Base-by-base conservation (phyloP, 2,113 vertebrate genomes). In the Pangasianodon hypophthalmus region DNA sequence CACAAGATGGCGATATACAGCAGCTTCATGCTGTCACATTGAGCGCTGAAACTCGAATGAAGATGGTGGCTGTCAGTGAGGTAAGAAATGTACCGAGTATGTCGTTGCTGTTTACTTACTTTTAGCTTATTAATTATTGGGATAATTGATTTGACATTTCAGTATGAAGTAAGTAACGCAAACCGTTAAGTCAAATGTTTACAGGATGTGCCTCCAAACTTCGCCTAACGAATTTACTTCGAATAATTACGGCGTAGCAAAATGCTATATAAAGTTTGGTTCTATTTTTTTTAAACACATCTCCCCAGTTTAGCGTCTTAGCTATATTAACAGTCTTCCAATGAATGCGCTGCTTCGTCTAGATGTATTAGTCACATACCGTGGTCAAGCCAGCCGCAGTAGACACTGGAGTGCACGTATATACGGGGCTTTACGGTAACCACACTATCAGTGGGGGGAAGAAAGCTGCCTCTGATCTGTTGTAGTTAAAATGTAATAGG, bases 1-100 rank as follows among this genome's bases (percentile, higher is more conserved):
- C 91, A 60, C 56, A 46, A 89, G 88, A 52, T 79, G 90, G 91
- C 88, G 88, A 67, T 88, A 37, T 79, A 56, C 6, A 46, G 56
- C 73, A 46, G 56, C 13, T 4, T 6, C 37, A 26, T 16, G 32
- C 16, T 2, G 32, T 37, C 9, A 9, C 16, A 19, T 69, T 67
- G 3, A 67, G 32, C 14, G 0, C 32, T 26, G 80, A 50, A 81
- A 62, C 50, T 26, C 24, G 52, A 62, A 48, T 24, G 48, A n/a
- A 88, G 24, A 89, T 85, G 82, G 54, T 50, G 52, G 41, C 64
- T 29, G 52, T 77, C 2, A 52, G 10, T 77, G 88, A 89, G 82
- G 88, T 84, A 88, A 44, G 80, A 73, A 48, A 62, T 56, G 24
- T 5, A 44, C n/a, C 9, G 16, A 41, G 4, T 56, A 1, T 54